Percentiles rank a stretch among this genome's conserved stretches.
phyloP scores from a whole-genome alignment of 2,797 vertebrate species.

The Oreortyx pictus region DNA sequence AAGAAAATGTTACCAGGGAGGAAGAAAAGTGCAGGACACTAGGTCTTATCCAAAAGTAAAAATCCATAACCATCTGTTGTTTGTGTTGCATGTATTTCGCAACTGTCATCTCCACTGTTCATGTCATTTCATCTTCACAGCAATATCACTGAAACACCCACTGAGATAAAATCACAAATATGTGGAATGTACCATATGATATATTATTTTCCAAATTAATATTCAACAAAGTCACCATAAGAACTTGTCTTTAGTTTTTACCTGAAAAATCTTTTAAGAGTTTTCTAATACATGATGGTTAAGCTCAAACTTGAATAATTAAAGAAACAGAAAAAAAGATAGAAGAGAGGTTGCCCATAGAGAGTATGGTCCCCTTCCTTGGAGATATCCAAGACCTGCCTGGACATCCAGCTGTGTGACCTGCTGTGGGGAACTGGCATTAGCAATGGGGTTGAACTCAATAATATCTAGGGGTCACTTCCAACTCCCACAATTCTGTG shows the following conservation, averaged over 20 bases:
- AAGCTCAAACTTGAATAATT: neutral
- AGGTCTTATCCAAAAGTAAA: conserved; percentile 49
- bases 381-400: no score
- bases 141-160: conserved; percentile 30
- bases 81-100: conserved; percentile 59
- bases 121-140: conserved; percentile 51
- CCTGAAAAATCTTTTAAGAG: neutral
- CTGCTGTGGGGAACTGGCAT: no score
- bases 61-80: conserved; percentile 63
- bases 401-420: no score
- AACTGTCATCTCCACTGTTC: conserved; percentile 62
- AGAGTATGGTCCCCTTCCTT: no score
- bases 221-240: conserved; percentile 13
- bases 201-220: conserved; percentile 40
- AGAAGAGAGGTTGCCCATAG: no score
- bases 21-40: conserved; percentile 25
- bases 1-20: neutral
- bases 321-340: neutral
- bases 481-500: no score
- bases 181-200: conserved; percentile 50
- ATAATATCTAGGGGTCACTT: no score
- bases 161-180: conserved; percentile 60
- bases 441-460: no score
- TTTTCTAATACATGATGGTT: neutral
- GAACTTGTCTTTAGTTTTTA: neutral